phyloP scores from a whole-genome alignment of 2,888 invertebrate genomes.

The Dynastes tityus region DNA sequence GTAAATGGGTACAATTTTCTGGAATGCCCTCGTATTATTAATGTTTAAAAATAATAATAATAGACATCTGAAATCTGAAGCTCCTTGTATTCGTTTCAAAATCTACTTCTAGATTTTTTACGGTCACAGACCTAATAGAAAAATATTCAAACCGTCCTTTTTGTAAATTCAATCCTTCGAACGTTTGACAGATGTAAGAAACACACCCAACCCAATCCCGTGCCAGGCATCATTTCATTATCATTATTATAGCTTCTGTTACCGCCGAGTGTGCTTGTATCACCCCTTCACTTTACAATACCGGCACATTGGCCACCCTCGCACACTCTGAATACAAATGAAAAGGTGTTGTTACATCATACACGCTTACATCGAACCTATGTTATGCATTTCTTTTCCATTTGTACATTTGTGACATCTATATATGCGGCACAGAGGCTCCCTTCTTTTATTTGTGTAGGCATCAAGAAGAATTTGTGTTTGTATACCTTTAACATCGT shows the following conservation, averaged over 20 bases:
- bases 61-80: no score
- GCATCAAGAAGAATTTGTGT: not conserved
- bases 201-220: not conserved
- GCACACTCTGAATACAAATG: slow-evolving; percentile 44
- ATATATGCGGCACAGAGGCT: not conserved
- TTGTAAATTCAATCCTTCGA: no score
- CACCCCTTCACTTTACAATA: slow-evolving; percentile 16
- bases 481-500: not conserved
- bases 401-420: not conserved
- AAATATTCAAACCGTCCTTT: no score
- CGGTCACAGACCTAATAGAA: no score
- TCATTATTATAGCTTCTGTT: not conserved
- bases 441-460: slow-evolving; percentile 3
- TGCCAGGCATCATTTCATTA: slow-evolving; percentile 12
- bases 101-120: no score
- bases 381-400: not conserved
- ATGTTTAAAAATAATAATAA: no score
- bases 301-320: slow-evolving; percentile 45
- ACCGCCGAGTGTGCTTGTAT: not conserved
- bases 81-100: no score
- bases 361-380: not conserved
- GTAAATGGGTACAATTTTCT: no score
- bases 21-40: no score
- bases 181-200: no score
- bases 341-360: slow-evolving; percentile 45